Percentiles rank a stretch among this genome's conserved stretches.
phyloP scores from a whole-genome alignment of 2,888 invertebrate species.

The Dasypolia templi region DNA sequence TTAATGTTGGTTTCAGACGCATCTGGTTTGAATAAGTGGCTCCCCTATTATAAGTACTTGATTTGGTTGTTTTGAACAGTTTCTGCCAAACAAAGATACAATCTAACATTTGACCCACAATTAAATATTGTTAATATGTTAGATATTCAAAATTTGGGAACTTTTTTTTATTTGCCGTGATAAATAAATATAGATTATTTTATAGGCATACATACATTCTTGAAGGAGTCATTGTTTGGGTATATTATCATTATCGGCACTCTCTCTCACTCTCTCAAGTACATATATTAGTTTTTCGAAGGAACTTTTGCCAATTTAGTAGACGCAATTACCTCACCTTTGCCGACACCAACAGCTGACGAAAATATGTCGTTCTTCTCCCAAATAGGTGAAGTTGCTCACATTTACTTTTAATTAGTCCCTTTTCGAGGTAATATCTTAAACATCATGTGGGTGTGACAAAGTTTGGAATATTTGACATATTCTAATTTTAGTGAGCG shows the following conservation, averaged over 20 bases:
- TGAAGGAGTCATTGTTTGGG: neutral
- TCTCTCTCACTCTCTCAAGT: too few relatives aligned
- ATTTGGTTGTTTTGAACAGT: neutral
- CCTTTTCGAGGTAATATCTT: too few relatives aligned
- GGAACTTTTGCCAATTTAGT: neutral
- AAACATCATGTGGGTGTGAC: neutral
- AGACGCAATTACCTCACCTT: neutral
- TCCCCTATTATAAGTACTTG: neutral
- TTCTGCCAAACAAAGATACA: neutral
- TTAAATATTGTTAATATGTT: neutral
- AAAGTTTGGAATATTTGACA: slow-evolving; percentile 7
- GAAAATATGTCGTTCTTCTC: neutral
- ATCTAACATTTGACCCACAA: neutral
- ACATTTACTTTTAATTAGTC: neutral
- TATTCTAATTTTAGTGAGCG: neutral
- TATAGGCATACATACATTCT: neutral
- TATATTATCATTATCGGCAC: neutral
- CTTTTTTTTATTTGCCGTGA: neutral
- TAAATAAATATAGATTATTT: too few relatives aligned
- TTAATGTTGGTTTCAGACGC: neutral
- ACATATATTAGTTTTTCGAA: neutral
- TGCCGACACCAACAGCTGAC: neutral
- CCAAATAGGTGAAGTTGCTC: neutral
- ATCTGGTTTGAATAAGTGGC: slow-evolving; percentile 1
- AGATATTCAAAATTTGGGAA: too few relatives aligned